A percentile compares a stretch with the other conserved stretches of the same genome.
Evolutionary conservation across 2,797 vertebrate genomes (phyloP).

Genomic region (Clarias pachynema): DNA sequence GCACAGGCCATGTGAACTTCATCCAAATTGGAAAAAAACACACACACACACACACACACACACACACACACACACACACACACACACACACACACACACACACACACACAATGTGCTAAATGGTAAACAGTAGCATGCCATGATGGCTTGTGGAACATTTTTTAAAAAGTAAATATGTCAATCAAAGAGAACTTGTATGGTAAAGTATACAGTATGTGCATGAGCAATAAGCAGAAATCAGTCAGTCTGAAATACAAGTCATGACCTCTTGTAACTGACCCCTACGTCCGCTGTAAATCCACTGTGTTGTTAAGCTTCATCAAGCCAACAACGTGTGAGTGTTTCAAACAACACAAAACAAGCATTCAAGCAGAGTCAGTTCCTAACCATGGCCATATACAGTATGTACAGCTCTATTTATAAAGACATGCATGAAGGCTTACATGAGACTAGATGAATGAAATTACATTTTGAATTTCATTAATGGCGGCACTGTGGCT

Average conservation of each 20-base stretch:
- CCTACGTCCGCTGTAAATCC: constrained; percentile 42
- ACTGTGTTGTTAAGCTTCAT: constrained; percentile 46
- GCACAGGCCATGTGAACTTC: constrained; percentile 29
- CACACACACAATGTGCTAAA: background rate
- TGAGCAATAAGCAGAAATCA: constrained; percentile 12
- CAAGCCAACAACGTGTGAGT: constrained; percentile 45
- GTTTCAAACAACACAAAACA: constrained; percentile 40
- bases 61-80: constrained; percentile 22
- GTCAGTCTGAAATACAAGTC: constrained; percentile 37
- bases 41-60: constrained; percentile 4
- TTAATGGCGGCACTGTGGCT: no score
- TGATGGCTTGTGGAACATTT: background rate
- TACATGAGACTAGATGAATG: background rate
- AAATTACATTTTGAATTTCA: background rate
- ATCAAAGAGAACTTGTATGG: background rate
- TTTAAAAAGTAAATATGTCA: background rate
- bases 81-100: constrained; percentile 29
- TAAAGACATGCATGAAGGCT: background rate
- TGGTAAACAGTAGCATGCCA: constrained; percentile 15
- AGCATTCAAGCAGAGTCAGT: background rate
- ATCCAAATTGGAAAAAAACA: background rate
- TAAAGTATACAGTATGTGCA: background rate
- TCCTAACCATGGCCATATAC: background rate
- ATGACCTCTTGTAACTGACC: constrained; percentile 25
- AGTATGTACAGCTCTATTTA: background rate